These are phyloP conservation scores for Bombus waltoni DNA, from an alignment of 1,140 invertebrate species.

Conservation along the genomic window DNA sequence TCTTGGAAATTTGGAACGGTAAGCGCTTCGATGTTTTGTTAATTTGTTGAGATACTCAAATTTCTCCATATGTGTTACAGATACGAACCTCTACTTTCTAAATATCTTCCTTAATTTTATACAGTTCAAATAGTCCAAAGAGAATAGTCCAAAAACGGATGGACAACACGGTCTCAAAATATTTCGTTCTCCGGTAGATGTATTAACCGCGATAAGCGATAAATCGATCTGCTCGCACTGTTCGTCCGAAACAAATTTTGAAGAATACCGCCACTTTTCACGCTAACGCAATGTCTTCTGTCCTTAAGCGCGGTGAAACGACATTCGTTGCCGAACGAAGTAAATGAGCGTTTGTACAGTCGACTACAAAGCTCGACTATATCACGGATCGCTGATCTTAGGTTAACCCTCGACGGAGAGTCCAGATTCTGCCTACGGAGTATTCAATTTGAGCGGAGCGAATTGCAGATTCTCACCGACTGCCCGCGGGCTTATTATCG, in stretches of 20 bases:
- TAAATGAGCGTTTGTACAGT: slow-evolving; percentile 40
- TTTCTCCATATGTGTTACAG: no score
- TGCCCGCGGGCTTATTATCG: slow-evolving; percentile 81
- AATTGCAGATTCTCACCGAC: slow-evolving; percentile 80
- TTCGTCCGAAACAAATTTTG: background rate
- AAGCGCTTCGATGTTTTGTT: no score
- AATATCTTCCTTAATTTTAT: background rate
- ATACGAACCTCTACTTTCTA: background rate
- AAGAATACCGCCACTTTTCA: background rate
- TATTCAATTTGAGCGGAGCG: slow-evolving; percentile 80
- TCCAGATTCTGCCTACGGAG: slow-evolving; percentile 78
- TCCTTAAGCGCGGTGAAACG: background rate
- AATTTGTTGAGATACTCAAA: no score
- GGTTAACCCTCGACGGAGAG: slow-evolving; percentile 73
- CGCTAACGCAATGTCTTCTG: background rate
- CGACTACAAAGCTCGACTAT: slow-evolving; percentile 72
- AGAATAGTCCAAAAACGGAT: no score
- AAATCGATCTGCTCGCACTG: background rate
- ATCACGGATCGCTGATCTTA: slow-evolving; percentile 80
- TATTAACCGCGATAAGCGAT: no score
- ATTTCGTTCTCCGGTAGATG: background rate
- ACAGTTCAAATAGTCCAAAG: background rate
- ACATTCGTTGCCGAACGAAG: slow-evolving; percentile 47
- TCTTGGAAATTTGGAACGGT: no score
- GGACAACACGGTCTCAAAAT: background rate